Evolutionary conservation across 2,113 vertebrate genomes (phyloP), one percentile per base, ranked within the genome.

Genomic region (Sturnira hondurensis): DNA sequence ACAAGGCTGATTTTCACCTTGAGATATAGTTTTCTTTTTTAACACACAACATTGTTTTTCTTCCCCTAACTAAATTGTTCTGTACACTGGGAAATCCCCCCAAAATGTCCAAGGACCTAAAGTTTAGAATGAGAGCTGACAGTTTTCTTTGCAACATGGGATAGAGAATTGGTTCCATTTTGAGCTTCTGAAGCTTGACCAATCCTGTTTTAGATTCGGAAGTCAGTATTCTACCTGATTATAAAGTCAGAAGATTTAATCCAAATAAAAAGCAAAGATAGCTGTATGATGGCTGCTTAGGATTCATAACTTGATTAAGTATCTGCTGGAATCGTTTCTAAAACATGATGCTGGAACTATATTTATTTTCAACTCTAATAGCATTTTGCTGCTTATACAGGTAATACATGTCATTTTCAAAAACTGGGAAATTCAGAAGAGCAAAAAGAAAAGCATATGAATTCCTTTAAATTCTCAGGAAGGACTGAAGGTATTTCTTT

Each of bases 261-360:
- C 95, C 54, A 91, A 93, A 91, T 93, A 92, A 94, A 94, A 86
- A 73, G 28, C 41, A 70, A 6, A 94, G 89, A 71, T 58, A 84
- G 3, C 22, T 68, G 10, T 61, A 73, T 78, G 45, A 10, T 94
- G 81, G 85, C 80, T 91, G 83, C 47, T 67, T 78, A 86, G 47
- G 5, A 93, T 65, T 94, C 15, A 68, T 86, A 95, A 93, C 31
- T 92, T 93, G 47, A 36, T 65, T 94, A 82, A 92, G 31, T 68
- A 45, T 33, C 86, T 95, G 22, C 43, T 9, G 6, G 52, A 94
- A 19, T 28, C 77, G 91, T 47, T 82, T 86, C 58, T 93, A 73
- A 81, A 94, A 81, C 50, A 85, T 88, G n/a, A 95, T 89, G 52
- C 41, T 85, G 20, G 28, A 86, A 86, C 41, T 24, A 9, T 22